These are phyloP conservation scores for Petrolisthes cinctipes DNA, from an alignment of 2,888 invertebrate genomes.

Conservation along the genomic window DNA sequence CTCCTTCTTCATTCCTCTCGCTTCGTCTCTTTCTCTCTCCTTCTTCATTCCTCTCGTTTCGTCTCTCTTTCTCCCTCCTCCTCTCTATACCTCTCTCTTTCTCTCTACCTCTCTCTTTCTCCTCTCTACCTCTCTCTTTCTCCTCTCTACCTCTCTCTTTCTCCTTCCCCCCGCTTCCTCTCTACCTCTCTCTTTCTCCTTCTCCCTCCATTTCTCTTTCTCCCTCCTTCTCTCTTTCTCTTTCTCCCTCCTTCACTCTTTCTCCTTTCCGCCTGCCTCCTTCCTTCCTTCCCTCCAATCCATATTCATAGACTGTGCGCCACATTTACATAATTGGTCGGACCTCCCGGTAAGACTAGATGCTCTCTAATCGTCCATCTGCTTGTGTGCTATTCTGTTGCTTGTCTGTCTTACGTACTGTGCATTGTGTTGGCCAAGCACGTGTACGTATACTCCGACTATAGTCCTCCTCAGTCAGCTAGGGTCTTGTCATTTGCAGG, in stretches of 20 bases:
- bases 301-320: neutral
- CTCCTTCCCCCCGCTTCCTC: neutral
- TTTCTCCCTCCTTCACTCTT: neutral
- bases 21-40: neutral
- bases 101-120: neutral
- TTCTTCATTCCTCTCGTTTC: neutral
- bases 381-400: neutral
- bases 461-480: no score
- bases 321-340: neutral
- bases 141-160: neutral
- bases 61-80: constrained; percentile 6
- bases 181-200: constrained; percentile 19
- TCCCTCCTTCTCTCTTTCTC: neutral
- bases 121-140: neutral
- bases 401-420: neutral
- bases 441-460: no score
- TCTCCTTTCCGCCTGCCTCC: neutral
- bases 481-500: no score
- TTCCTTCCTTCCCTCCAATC: neutral
- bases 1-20: constrained; percentile 11
- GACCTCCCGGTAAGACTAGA: neutral
- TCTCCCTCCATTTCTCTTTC: neutral
- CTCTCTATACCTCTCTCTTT: neutral
- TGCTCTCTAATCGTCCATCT: neutral
- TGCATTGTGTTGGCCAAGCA: no score